A percentile compares a stretch with the other conserved stretches of the same genome.
These are phyloP conservation scores for Margarornis squamiger DNA, from an alignment of 2,797 vertebrate species.

Conservation along the genomic window DNA sequence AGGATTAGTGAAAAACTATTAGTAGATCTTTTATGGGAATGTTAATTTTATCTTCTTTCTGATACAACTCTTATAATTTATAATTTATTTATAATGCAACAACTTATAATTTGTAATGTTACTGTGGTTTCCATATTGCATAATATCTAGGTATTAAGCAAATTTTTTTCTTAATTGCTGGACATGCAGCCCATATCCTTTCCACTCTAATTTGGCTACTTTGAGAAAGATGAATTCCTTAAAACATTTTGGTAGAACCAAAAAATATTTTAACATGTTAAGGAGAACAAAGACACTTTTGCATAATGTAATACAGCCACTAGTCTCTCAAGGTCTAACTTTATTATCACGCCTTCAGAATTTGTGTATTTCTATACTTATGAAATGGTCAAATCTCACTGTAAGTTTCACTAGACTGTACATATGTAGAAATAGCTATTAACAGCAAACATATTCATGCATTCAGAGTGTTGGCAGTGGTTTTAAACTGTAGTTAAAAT, in stretches of 20 bases:
- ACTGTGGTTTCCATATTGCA: background rate
- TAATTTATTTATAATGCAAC: too few species aligned
- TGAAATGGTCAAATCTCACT: constrained; percentile 1
- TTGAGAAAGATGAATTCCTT: background rate
- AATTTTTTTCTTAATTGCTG: background rate
- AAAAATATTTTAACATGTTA: background rate
- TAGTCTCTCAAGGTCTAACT: background rate
- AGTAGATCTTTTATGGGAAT: background rate
- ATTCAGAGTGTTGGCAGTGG: background rate
- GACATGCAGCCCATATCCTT: fast-evolving
- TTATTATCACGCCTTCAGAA: background rate
- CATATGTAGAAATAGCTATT: constrained; percentile 55
- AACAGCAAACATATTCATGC: constrained; percentile 24
- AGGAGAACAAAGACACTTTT: background rate
- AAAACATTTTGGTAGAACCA: background rate
- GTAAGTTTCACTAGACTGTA: constrained; percentile 7
- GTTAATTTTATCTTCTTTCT: background rate
- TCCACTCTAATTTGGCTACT: background rate
- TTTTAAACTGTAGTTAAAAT: constrained; percentile 24
- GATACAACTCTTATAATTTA: background rate
- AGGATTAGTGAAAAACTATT: background rate
- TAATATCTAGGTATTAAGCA: background rate
- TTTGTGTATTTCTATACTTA: constrained; percentile 16
- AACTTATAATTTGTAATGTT: background rate
- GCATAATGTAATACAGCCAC: background rate